Percentiles rank a stretch among this genome's conserved stretches.
Evolutionary conservation across 1,140 invertebrate species (phyloP).

Genomic region (Cyclargus thomasi): DNA sequence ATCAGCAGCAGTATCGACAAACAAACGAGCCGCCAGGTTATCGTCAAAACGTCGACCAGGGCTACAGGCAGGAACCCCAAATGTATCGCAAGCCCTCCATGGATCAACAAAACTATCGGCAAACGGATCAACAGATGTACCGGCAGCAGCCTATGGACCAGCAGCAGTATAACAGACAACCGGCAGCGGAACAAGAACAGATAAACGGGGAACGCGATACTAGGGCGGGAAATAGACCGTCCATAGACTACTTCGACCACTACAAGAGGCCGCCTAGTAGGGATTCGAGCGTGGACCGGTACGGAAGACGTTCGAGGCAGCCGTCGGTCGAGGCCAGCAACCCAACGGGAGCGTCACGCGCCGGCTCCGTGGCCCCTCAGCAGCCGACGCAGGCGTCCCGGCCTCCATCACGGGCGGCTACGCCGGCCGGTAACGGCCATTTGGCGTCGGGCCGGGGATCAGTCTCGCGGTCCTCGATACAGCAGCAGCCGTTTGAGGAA

Average conservation of each 20-base stretch:
- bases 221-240: constrained; percentile 73
- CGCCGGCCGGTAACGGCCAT: constrained; percentile 72
- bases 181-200: constrained; percentile 41
- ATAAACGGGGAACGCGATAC: constrained; percentile 51
- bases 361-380: constrained; percentile 70
- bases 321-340: constrained; percentile 80
- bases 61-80: constrained; percentile 41
- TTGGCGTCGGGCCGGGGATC: constrained; percentile 69
- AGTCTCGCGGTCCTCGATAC: constrained; percentile 66
- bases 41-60: constrained; percentile 36
- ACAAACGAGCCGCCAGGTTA: constrained; percentile 28
- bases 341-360: constrained; percentile 41
- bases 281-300: constrained; percentile 91
- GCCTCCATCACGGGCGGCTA: constrained; percentile 56
- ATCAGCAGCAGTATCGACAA: constrained; percentile 26
- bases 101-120: constrained; percentile 46
- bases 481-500: constrained; percentile 84
- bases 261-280: constrained; percentile 92
- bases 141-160: constrained; percentile 37
- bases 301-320: constrained; percentile 83
- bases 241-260: constrained; percentile 90
- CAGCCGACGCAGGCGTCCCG: constrained; percentile 53
- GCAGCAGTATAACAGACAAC: constrained; percentile 38
- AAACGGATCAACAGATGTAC: constrained; percentile 45
- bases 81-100: constrained; percentile 37